phyloP scores from a whole-genome alignment of 2,797 vertebrate genomes.

The Rhabdomys pumilio region DNA sequence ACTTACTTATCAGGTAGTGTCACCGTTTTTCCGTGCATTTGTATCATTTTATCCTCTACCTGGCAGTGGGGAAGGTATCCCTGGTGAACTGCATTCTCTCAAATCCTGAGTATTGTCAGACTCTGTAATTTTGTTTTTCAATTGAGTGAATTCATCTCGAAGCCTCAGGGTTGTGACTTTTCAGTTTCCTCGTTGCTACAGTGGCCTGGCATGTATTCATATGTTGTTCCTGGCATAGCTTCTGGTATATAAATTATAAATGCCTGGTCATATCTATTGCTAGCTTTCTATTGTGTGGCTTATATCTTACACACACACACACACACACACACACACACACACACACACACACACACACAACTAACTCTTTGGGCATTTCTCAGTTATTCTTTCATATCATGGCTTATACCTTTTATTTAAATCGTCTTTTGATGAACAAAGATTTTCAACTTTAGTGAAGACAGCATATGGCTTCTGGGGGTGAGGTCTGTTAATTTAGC shows the following conservation, averaged over 20 bases:
- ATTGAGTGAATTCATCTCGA: background rate
- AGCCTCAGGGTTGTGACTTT: background rate
- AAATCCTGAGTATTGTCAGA: background rate
- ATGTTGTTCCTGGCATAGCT: background rate
- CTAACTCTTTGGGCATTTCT: background rate
- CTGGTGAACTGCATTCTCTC: background rate
- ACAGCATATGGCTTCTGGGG: background rate
- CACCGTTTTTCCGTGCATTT: slow-evolving; percentile 43
- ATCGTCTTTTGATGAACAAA: background rate
- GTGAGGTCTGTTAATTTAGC: background rate
- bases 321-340: background rate
- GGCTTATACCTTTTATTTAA: background rate
- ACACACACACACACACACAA: too few species aligned
- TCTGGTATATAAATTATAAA: slow-evolving; percentile 49
- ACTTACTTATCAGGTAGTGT: slow-evolving; percentile 6
- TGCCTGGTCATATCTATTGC: background rate
- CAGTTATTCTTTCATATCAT: background rate
- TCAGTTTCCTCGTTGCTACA: background rate
- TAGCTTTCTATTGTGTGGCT: slow-evolving; percentile 8
- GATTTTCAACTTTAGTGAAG: background rate
- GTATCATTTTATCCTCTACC: background rate
- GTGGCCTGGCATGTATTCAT: slow-evolving; percentile 16
- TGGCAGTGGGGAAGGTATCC: background rate
- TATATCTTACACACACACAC: background rate
- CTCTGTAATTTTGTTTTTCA: slow-evolving; percentile 65